Evolutionary conservation across 2,113 vertebrate species (phyloP), one percentile per base, ranked within the genome.

Genomic region (Neopipo cinnamomea): DNA sequence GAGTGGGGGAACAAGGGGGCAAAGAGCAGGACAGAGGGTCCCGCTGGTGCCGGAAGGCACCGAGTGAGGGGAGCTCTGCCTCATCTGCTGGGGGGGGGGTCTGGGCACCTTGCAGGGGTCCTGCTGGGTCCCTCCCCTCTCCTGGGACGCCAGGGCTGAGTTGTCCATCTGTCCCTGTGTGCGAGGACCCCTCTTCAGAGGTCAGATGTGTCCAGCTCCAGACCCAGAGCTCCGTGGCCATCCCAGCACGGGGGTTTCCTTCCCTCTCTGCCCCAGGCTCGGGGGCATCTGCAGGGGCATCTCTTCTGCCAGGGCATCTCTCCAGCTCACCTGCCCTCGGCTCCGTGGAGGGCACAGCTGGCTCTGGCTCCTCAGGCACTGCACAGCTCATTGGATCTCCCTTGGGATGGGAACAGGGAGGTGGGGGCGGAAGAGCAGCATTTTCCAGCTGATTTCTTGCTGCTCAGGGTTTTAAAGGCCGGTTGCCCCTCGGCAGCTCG

Each of bases 201-300:
- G 18, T 14, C 2, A 0, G 21, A 18, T 0, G 9, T 62, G 5
- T 61, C 52, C 50, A 20, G 58, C 46, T 44, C 52, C 9, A 1
- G 19, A 7, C 44, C 39, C 20, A 3, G 75, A 67, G 68, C 44
- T 74, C 63, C 0, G 8, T 3, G 49, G 24, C 53, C 24, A 9
- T n/a, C 61, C 46, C 73, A 79, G 33, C 28, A 5, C 39, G 79
- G 10, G 2, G 35, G 37, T 65, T 30, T n/a, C 37, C 35, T 63
- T 85, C 47, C 18, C 24, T 25, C 5, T 8, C 5, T 33, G 22
- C 42, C 71, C 19, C 6, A 27, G 42, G 46, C 70, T 35, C 12
- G 17, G 46, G 49, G 49, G 59, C 65, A 30, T 39, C 59, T 56
- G 37, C 30, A 18, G 31, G 16, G 72, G 14, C 88, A 55, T 9